These are phyloP conservation scores for Rhinogobius similis DNA, from an alignment of 2,113 vertebrate genomes.

Conservation along the genomic window DNA sequence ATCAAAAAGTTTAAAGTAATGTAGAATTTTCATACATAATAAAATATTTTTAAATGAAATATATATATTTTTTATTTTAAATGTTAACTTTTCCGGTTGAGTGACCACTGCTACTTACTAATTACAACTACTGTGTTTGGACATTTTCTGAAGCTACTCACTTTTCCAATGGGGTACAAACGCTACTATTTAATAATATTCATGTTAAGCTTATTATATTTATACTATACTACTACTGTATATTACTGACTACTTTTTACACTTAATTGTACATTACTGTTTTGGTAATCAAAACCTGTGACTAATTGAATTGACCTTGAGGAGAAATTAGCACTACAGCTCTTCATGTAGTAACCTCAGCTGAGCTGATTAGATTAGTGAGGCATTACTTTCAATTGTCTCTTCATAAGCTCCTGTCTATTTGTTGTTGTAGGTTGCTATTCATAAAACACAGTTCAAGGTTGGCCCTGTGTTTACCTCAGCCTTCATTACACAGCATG, in stretches of 20 bases:
- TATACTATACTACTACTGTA: background rate
- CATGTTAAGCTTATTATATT: too few species aligned
- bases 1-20: too few species aligned
- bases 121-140: too few species aligned
- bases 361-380: constrained; percentile 63
- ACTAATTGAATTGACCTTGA: constrained; percentile 60
- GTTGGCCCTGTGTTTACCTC: constrained; percentile 32
- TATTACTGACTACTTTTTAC: background rate
- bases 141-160: too few species aligned
- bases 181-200: too few species aligned
- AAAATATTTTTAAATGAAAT: too few species aligned
- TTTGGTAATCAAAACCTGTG: constrained; percentile 26
- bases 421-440: constrained; percentile 39
- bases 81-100: too few species aligned
- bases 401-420: constrained; percentile 29
- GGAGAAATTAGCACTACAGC: constrained; percentile 31
- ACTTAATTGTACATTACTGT: background rate
- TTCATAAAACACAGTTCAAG: constrained; percentile 65
- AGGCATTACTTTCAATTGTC: constrained; percentile 51
- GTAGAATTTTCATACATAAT: too few species aligned
- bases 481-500: constrained; percentile 25
- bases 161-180: too few species aligned
- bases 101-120: too few species aligned
- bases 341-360: constrained; percentile 38
- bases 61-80: too few species aligned